Conservation (phyloP, 2,113 vertebrate genomes). For the Telmatochromis brachygnathus region DNA sequence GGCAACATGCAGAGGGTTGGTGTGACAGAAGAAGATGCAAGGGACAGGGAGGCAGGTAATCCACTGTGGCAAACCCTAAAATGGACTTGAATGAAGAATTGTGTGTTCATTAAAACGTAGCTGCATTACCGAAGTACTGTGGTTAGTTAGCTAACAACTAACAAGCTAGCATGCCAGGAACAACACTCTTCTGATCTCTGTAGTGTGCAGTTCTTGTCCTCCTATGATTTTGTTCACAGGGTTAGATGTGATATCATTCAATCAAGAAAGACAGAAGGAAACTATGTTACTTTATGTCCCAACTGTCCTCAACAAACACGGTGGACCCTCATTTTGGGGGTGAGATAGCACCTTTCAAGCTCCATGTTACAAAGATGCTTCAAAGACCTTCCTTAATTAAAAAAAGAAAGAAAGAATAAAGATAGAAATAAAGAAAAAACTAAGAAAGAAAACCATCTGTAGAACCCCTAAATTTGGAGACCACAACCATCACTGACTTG, state of each 20-base stretch:
- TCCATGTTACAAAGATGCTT: background rate
- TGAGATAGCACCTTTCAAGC: background rate
- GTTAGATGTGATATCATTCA: background rate
- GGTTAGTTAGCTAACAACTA: background rate
- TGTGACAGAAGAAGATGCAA: background rate
- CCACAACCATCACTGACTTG: background rate
- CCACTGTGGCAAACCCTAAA: background rate
- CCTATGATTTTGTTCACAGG: fast-evolving
- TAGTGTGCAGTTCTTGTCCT: fast-evolving
- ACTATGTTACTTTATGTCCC: background rate
- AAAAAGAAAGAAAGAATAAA: background rate
- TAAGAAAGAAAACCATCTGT: background rate
- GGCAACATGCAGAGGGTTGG: background rate
- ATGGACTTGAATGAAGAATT: background rate
- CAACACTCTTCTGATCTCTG: background rate
- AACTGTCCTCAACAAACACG: background rate
- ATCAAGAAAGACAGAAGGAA: background rate
- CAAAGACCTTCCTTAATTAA: background rate
- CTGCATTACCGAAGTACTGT: fast-evolving
- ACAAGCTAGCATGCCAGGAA: fast-evolving
- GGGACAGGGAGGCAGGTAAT: background rate
- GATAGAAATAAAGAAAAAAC: background rate
- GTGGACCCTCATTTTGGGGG: background rate
- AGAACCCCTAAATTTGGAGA: background rate
- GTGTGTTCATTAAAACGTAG: background rate